phyloP scores from a whole-genome alignment of 2,797 vertebrate genomes.

The Ataeniobius toweri region DNA sequence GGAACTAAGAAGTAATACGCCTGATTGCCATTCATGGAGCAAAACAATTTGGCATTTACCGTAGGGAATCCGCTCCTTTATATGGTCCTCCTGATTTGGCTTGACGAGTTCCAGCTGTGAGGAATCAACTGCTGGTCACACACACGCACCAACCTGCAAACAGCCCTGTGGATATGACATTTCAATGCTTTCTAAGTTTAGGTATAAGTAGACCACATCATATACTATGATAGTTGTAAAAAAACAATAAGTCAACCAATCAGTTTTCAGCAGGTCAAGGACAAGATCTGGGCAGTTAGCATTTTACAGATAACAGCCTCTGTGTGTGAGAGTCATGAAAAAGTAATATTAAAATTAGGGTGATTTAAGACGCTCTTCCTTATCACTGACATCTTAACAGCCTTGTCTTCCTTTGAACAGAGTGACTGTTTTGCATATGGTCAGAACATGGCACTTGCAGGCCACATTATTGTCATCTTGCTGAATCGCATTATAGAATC shows the following conservation, averaged over 20 bases:
- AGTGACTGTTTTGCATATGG: slow-evolving; percentile 66
- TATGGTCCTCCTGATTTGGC: too few relatives aligned
- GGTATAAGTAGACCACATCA: too few relatives aligned
- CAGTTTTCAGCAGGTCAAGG: background rate
- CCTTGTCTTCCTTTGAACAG: slow-evolving; percentile 25
- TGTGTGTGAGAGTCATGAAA: slow-evolving; percentile 47
- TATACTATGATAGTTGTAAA: background rate
- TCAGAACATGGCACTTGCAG: slow-evolving; percentile 70
- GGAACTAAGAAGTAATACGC: too few relatives aligned
- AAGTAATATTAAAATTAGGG: slow-evolving; percentile 39
- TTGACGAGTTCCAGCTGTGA: too few relatives aligned
- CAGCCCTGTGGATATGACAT: too few relatives aligned
- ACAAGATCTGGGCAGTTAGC: slow-evolving; percentile 4
- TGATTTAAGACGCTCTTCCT: slow-evolving; percentile 36
- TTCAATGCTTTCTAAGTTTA: too few relatives aligned
- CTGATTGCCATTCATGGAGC: too few relatives aligned
- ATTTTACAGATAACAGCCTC: slow-evolving; percentile 26
- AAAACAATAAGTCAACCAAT: background rate
- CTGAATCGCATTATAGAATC: slow-evolving; percentile 74
- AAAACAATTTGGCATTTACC: too few relatives aligned
- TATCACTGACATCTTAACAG: slow-evolving; percentile 57
- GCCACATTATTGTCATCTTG: slow-evolving; percentile 78
- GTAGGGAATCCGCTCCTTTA: too few relatives aligned
- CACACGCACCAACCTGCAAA: too few relatives aligned
- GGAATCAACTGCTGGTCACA: too few relatives aligned